A percentile compares a stretch with the other conserved stretches of the same genome.
Conservation (phyloP, 2,888 invertebrate genomes). For the Matsumyia berberina region DNA sequence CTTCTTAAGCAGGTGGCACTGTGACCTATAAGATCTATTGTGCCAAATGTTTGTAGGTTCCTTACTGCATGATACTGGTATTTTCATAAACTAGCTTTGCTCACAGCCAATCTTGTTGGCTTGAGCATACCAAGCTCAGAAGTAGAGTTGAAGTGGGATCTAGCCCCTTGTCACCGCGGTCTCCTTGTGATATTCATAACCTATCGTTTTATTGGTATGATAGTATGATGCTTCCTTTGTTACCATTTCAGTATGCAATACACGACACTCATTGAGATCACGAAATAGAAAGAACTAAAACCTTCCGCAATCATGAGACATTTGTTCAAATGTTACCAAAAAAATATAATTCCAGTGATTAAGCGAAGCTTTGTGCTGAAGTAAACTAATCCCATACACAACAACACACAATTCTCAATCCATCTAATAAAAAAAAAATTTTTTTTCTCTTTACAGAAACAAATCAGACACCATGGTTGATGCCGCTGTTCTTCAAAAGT, state of each 20-base stretch:
- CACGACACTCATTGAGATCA: neutral
- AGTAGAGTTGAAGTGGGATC: too few species aligned
- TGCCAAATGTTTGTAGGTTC: too few species aligned
- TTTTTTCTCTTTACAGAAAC: slow-evolving; percentile 86
- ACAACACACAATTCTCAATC: neutral
- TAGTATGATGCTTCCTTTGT: neutral
- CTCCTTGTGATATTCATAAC: too few species aligned
- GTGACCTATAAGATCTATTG: too few species aligned
- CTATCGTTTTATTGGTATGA: too few species aligned
- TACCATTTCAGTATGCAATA: slow-evolving; percentile 35
- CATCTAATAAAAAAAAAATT: slow-evolving; percentile 31
- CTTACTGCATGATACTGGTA: too few species aligned
- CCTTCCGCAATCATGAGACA: slow-evolving; percentile 29
- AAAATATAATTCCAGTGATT: slow-evolving; percentile 22
- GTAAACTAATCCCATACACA: slow-evolving; percentile 23
- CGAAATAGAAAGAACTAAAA: neutral
- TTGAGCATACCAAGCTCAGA: too few species aligned
- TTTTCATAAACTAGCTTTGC: too few species aligned
- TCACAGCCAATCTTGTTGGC: too few species aligned
- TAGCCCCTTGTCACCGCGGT: too few species aligned
- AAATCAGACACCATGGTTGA: slow-evolving; percentile 94
- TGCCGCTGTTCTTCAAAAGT: slow-evolving; percentile 94
- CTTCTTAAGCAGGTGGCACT: too few species aligned
- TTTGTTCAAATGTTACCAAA: slow-evolving; percentile 51
- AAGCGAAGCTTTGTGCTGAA: slow-evolving; percentile 46